Percentiles rank a stretch among this genome's conserved stretches.
Conservation (phyloP, 2,888 invertebrate genomes). For the Limnephilus rhombicus region DNA sequence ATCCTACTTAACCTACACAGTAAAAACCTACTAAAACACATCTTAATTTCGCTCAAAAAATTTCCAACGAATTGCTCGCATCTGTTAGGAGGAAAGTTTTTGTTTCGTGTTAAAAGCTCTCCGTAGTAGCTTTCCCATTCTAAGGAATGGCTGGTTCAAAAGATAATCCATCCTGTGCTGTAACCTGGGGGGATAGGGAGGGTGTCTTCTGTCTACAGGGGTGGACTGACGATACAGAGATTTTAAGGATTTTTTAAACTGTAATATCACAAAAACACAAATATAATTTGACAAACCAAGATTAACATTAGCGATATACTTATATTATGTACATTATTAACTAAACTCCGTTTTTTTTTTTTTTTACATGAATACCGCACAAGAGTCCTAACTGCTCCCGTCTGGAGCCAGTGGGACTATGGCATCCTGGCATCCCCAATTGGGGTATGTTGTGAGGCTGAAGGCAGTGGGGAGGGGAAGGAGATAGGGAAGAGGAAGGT, state of each 20-base stretch:
- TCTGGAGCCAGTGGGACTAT: too few species aligned
- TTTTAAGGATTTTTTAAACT: too few species aligned
- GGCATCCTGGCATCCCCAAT: too few species aligned
- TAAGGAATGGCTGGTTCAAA: neutral
- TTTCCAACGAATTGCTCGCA: neutral
- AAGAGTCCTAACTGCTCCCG: too few species aligned
- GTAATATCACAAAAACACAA: neutral
- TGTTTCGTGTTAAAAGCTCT: conserved; percentile 1
- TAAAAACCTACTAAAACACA: neutral
- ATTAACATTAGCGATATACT: too few species aligned
- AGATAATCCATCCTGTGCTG: neutral
- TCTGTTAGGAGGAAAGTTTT: neutral
- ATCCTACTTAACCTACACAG: neutral
- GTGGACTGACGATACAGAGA: neutral
- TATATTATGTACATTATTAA: too few species aligned
- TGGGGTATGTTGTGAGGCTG: too few species aligned
- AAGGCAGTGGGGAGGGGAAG: too few species aligned
- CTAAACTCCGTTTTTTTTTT: too few species aligned
- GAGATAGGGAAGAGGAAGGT: too few species aligned
- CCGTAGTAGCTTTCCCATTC: neutral
- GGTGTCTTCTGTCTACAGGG: neutral
- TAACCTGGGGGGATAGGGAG: neutral
- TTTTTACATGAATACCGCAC: too few species aligned
- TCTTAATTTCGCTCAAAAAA: neutral
- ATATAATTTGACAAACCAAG: too few species aligned